These are phyloP conservation scores for Actinostola sp. DNA, from an alignment of 92 coral and sea anemone genomes.

Conservation along the genomic window DNA sequence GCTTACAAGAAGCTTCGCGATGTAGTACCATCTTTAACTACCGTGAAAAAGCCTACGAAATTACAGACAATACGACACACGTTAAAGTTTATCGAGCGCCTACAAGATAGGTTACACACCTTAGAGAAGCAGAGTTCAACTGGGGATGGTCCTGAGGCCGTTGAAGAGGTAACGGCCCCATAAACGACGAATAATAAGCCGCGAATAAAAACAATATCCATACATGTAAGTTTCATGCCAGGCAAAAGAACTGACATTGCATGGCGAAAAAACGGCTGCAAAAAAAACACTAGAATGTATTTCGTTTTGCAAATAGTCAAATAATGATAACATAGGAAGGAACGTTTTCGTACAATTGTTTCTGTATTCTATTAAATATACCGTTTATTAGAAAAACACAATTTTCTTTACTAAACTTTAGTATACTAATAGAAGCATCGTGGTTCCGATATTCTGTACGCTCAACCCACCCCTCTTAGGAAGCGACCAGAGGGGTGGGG, in stretches of 20 bases:
- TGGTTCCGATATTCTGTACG: no score
- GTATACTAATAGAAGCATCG: no score
- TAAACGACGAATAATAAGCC: background rate
- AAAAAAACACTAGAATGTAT: background rate
- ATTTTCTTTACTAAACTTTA: no score
- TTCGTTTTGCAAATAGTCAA: background rate
- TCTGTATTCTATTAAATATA: background rate
- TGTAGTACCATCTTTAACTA: slow-evolving; percentile 69
- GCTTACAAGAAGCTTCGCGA: slow-evolving; percentile 77
- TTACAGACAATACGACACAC: slow-evolving; percentile 79
- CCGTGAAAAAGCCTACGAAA: slow-evolving; percentile 66
- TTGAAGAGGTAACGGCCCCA: background rate
- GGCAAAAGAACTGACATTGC: background rate
- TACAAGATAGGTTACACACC: slow-evolving; percentile 58
- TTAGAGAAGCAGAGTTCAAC: slow-evolving; percentile 24
- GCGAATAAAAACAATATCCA: background rate
- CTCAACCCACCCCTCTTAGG: no score
- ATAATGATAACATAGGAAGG: background rate
- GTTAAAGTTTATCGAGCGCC: slow-evolving; percentile 62
- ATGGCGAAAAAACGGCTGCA: background rate
- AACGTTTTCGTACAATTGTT: background rate
- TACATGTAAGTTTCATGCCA: background rate
- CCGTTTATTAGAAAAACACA: no score
- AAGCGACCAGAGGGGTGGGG: no score
- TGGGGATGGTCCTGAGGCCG: background rate